Evolutionary conservation across 2,888 invertebrate species (phyloP).

Genomic region (Ophioninae sp.): DNA sequence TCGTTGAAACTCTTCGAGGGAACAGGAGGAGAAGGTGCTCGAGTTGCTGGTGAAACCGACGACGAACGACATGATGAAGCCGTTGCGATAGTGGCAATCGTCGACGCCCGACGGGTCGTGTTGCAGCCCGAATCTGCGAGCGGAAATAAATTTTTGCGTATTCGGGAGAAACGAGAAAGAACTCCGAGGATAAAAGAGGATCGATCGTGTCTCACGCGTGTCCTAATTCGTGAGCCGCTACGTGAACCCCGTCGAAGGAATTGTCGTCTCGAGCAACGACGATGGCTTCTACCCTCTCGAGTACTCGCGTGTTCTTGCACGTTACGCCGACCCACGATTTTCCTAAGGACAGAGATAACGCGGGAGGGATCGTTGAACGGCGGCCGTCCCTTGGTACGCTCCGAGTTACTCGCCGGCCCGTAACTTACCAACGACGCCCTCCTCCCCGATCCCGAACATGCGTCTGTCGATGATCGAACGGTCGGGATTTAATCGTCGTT

Average conservation of each 20-base stretch:
- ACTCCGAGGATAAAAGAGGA: neutral
- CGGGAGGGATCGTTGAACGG: too few relatives aligned
- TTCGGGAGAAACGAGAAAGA: too few relatives aligned
- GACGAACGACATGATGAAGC: constrained; percentile 37
- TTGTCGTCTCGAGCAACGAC: constrained; percentile 37
- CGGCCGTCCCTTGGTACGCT: too few relatives aligned
- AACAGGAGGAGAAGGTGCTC: constrained; percentile 49
- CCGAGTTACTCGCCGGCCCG: too few relatives aligned
- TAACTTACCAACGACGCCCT: too few relatives aligned
- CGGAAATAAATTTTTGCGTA: too few relatives aligned
- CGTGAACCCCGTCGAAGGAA: constrained; percentile 15
- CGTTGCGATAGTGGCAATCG: constrained; percentile 2
- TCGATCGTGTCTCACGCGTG: constrained; percentile 42
- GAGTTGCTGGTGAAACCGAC: constrained; percentile 29
- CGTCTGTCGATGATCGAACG: too few relatives aligned
- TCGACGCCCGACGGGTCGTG: constrained; percentile 2
- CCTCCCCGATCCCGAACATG: too few relatives aligned
- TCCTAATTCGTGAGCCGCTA: constrained; percentile 54
- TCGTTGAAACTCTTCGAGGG: constrained; percentile 1
- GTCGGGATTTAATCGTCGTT: too few relatives aligned
- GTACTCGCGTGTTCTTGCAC: neutral
- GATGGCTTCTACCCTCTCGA: neutral
- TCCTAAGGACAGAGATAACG: neutral
- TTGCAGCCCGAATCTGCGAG: constrained; percentile 34
- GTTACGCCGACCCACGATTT: neutral